These are phyloP conservation scores for Nasua narica DNA, from an alignment of 2,797 vertebrate species.

Conservation along the genomic window DNA sequence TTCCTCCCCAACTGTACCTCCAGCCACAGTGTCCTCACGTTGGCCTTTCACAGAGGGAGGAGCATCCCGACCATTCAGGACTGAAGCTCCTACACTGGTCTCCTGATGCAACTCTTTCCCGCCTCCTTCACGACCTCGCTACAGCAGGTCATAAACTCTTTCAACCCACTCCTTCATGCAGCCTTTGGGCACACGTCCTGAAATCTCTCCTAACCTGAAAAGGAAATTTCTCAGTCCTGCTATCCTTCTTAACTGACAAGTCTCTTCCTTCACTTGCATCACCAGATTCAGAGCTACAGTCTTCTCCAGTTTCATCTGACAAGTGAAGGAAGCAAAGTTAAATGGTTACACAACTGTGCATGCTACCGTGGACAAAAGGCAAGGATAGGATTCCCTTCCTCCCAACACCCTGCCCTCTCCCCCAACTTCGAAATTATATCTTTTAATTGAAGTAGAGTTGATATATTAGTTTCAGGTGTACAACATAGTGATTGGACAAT, in stretches of 20 bases:
- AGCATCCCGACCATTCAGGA: neutral
- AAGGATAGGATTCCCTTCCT: neutral
- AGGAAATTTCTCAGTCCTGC: neutral
- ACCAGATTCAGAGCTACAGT: neutral
- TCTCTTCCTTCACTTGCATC: neutral
- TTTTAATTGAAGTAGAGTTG: neutral
- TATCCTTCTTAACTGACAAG: neutral
- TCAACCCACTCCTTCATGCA: neutral
- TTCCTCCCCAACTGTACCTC: neutral
- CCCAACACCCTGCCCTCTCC: neutral
- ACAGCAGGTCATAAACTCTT: neutral
- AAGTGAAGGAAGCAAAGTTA: neutral
- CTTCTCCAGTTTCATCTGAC: neutral
- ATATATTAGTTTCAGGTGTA: neutral
- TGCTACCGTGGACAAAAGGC: neutral
- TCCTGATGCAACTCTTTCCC: neutral
- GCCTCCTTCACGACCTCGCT: neutral
- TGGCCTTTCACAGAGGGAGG: neutral
- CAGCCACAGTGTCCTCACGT: neutral
- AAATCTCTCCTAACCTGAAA: slow-evolving; percentile 7
- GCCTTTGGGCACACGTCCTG: neutral
- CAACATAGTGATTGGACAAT: neutral
- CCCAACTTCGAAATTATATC: neutral
- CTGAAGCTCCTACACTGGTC: neutral
- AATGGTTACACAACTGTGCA: neutral